Evolutionary conservation across 2,888 invertebrate species (phyloP).

Genomic region (Eulithis prunata): DNA sequence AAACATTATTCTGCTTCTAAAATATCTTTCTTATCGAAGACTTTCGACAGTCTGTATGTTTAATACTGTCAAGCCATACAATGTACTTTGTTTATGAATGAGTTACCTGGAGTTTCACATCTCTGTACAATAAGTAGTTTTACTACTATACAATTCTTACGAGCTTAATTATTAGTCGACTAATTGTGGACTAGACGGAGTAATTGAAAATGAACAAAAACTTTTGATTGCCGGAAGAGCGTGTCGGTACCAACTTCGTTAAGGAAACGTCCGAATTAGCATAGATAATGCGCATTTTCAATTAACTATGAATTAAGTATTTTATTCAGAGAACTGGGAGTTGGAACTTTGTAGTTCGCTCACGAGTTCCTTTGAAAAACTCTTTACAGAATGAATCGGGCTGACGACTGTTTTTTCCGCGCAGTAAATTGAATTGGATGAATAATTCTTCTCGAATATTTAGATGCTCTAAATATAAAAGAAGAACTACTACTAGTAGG

Average conservation of each 20-base stretch:
- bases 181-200: conserved; percentile 38
- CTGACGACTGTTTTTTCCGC: not conserved
- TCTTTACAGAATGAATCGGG: not conserved
- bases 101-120: conserved; percentile 11
- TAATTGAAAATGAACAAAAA: conserved; percentile 39
- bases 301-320: conserved; percentile 14
- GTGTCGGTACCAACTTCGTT: conserved; percentile 26
- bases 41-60: too few relatives aligned
- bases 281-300: conserved; percentile 13
- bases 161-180: conserved; percentile 31
- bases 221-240: conserved; percentile 40
- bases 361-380: not conserved
- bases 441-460: too few relatives aligned
- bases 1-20: too few relatives aligned
- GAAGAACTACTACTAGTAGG: too few relatives aligned
- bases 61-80: too few relatives aligned
- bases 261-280: conserved; percentile 21
- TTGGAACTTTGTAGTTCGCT: not conserved
- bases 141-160: conserved; percentile 2
- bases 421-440: too few relatives aligned
- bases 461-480: too few relatives aligned
- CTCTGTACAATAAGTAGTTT: conserved; percentile 10
- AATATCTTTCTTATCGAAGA: too few relatives aligned
- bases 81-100: too few relatives aligned
- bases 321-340: conserved; percentile 9